Evolutionary conservation across 2,888 invertebrate genomes (phyloP).

Genomic region (Gari tellinella): DNA sequence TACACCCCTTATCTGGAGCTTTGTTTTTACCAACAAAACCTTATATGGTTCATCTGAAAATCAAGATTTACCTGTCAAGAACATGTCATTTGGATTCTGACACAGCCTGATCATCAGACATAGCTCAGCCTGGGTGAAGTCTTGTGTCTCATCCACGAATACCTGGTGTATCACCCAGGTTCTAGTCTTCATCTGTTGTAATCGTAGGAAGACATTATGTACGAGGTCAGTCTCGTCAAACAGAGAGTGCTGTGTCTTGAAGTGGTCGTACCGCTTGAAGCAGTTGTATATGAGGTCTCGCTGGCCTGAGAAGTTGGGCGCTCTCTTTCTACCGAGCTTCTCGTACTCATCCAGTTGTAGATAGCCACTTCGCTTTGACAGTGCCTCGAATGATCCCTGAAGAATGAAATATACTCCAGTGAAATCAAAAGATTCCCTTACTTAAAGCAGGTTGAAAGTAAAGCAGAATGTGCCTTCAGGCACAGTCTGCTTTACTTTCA

Average conservation of each 20-base stretch:
- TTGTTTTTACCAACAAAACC: too few relatives aligned
- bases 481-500: too few relatives aligned
- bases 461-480: too few relatives aligned
- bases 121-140: conserved; percentile 81
- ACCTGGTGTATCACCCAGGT: conserved; percentile 72
- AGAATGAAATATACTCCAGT: background rate
- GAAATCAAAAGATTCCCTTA: too few relatives aligned
- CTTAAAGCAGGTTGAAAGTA: too few relatives aligned
- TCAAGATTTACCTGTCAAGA: conserved; percentile 68
- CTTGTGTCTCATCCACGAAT: conserved; percentile 81
- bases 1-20: too few relatives aligned
- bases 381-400: conserved; percentile 74
- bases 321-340: conserved; percentile 70
- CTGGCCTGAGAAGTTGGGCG: conserved; percentile 72
- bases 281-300: conserved; percentile 66
- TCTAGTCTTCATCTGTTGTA: conserved; percentile 32
- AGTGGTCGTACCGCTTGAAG: conserved; percentile 66
- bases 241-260: conserved; percentile 59
- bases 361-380: conserved; percentile 60
- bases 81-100: conserved; percentile 79
- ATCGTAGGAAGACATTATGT: conserved; percentile 54
- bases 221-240: conserved; percentile 77
- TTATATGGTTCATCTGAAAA: too few relatives aligned
- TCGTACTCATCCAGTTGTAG: conserved; percentile 66
- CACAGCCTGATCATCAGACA: conserved; percentile 73